Evolutionary conservation across 2,888 invertebrate species (phyloP).

Genomic region (Cataglyphis rosenhaueri): DNA sequence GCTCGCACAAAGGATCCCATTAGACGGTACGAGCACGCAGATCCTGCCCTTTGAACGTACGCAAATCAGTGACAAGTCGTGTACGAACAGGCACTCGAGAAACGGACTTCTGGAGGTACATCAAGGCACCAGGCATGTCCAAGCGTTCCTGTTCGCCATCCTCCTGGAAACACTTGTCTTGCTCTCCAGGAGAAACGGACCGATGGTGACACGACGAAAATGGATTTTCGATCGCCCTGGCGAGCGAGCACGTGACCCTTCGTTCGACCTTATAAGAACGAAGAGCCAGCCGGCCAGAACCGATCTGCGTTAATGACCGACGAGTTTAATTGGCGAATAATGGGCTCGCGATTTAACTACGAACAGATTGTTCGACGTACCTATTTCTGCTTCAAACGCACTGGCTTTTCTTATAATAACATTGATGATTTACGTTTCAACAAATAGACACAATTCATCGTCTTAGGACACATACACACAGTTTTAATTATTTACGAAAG

Average conservation of each 20-base stretch:
- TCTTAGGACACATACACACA: neutral
- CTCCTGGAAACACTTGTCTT: slow-evolving; percentile 54
- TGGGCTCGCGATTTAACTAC: slow-evolving; percentile 34
- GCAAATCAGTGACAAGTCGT: slow-evolving; percentile 73
- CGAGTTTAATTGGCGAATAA: slow-evolving; percentile 58
- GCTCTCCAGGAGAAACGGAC: slow-evolving; percentile 31
- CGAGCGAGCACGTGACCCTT: slow-evolving; percentile 17
- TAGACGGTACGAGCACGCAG: slow-evolving; percentile 70
- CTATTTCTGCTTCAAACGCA: neutral
- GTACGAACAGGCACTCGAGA: slow-evolving; percentile 57
- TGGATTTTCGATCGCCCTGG: slow-evolving; percentile 61
- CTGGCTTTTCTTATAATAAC: neutral
- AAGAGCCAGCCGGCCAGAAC: slow-evolving; percentile 24
- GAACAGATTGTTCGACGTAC: slow-evolving; percentile 17
- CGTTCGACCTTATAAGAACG: slow-evolving; percentile 51
- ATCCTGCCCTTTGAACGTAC: slow-evolving; percentile 73
- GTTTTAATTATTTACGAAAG: neutral
- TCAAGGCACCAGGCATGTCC: slow-evolving; percentile 59
- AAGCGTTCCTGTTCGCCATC: slow-evolving; percentile 47
- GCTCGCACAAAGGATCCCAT: slow-evolving; percentile 75
- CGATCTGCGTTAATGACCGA: slow-evolving; percentile 51
- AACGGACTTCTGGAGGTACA: slow-evolving; percentile 66
- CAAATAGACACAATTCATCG: neutral
- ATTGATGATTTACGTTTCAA: neutral
- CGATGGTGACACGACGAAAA: slow-evolving; percentile 64